phyloP scores from a whole-genome alignment of 2,113 vertebrate species.

The Smithornis capensis region DNA sequence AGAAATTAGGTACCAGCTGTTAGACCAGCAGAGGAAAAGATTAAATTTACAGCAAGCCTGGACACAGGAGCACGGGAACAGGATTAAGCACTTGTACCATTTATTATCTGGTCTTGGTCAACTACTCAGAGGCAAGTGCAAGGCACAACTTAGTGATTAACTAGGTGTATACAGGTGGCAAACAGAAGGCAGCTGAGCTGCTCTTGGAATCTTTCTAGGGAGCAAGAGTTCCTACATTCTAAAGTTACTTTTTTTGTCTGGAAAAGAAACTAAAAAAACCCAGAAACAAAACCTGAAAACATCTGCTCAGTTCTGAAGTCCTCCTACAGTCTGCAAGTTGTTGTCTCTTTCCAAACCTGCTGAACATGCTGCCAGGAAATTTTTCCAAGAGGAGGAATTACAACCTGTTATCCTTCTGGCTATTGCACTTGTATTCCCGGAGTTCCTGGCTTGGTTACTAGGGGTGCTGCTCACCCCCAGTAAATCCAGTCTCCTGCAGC shows the following conservation, averaged over 20 bases:
- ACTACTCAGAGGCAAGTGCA: not conserved
- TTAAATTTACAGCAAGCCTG: not conserved
- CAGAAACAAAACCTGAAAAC: conserved; percentile 14
- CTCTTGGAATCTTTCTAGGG: not conserved
- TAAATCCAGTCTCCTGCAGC: not conserved
- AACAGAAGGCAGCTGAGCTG: not conserved
- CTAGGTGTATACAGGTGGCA: not conserved
- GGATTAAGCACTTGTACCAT: not conserved
- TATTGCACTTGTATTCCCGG: not conserved
- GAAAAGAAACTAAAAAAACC: not conserved
- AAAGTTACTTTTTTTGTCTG: not conserved
- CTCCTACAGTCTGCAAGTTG: conserved; percentile 40
- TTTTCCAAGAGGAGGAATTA: not conserved
- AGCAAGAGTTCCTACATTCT: not conserved
- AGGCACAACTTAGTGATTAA: not conserved
- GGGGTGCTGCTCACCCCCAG: not conserved
- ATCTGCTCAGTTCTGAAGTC: conserved; percentile 19
- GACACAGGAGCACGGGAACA: not conserved
- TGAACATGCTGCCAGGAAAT: not conserved
- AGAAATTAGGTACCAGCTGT: not conserved
- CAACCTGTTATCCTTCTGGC: not conserved
- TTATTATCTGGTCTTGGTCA: not conserved
- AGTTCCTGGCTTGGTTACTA: not conserved
- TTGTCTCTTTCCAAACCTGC: conserved; percentile 36
- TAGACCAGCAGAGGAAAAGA: not conserved